A percentile compares a stretch with the other conserved stretches of the same genome.
Evolutionary conservation across 2,113 vertebrate genomes (phyloP).

Genomic region (Acinonyx jubatus): DNA sequence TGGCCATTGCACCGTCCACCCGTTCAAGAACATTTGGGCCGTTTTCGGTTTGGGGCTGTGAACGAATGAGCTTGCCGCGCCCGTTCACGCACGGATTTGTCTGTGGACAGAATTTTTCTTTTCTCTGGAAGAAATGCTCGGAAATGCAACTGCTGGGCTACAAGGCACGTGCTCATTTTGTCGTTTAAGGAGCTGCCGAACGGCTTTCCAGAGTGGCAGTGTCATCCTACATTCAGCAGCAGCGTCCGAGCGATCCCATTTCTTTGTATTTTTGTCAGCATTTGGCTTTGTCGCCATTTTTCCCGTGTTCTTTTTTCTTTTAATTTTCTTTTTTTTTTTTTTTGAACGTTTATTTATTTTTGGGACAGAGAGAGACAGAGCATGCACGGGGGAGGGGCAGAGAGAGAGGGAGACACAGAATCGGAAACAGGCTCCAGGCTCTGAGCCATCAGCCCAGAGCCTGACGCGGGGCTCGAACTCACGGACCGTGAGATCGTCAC

Average conservation of each 20-base stretch:
- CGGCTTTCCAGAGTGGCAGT: not conserved
- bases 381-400: too few species aligned
- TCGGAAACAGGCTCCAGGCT: too few species aligned
- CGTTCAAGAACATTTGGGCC: not conserved
- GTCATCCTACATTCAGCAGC: not conserved
- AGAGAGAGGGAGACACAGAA: too few species aligned
- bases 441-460: too few species aligned
- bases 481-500: too few species aligned
- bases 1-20: fast-evolving
- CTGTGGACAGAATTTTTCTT: not conserved
- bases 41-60: not conserved
- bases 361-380: too few species aligned
- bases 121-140: not conserved
- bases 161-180: not conserved
- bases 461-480: too few species aligned
- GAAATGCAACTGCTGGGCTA: not conserved
- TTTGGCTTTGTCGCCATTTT: not conserved
- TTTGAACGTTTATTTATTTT: too few species aligned
- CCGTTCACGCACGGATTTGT: not conserved
- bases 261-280: not conserved
- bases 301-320: not conserved
- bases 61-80: not conserved
- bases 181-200: not conserved
- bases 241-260: fast-evolving
- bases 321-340: too few species aligned